These are phyloP conservation scores for Heliconius hortense DNA, from an alignment of 2,888 invertebrate species.

Conservation along the genomic window DNA sequence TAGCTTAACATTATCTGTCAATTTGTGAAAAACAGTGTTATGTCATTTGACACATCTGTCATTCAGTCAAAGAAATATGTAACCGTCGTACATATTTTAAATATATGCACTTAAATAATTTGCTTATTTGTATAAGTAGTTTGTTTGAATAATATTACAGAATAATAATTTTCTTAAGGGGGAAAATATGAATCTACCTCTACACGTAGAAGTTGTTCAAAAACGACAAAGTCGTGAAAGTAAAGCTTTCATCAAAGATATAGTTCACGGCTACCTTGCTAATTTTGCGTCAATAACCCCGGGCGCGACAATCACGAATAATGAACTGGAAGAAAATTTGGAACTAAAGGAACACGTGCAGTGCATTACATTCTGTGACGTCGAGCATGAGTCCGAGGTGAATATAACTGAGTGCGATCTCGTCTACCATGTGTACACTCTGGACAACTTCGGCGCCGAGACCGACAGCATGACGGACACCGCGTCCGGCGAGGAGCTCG, in stretches of 20 bases:
- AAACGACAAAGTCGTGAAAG: conserved; percentile 58
- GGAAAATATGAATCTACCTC: conserved; percentile 54
- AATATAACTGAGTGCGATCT: conserved; percentile 53
- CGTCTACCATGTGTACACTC: conserved; percentile 61
- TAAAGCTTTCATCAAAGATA: conserved; percentile 57
- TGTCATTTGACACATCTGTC: not conserved
- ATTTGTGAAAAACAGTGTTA: not conserved
- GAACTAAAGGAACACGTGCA: conserved; percentile 63
- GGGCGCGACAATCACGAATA: conserved; percentile 54
- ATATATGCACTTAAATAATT: not conserved
- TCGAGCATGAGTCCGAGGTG: conserved; percentile 59
- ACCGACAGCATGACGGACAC: conserved; percentile 70
- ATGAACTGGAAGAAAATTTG: conserved; percentile 56
- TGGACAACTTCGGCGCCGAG: conserved; percentile 63
- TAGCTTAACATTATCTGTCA: not conserved
- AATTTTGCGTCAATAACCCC: conserved; percentile 61
- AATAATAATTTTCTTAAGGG: not conserved
- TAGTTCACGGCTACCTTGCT: conserved; percentile 58
- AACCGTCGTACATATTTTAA: conserved; percentile 7
- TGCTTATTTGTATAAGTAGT: not conserved
- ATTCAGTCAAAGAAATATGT: not conserved
- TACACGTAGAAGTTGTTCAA: conserved; percentile 72
- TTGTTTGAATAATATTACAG: not conserved
- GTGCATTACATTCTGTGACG: conserved; percentile 64
- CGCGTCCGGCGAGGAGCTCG: conserved; percentile 77